Conservation (phyloP, 2,797 vertebrate species). For the Anguilla pacifica region DNA sequence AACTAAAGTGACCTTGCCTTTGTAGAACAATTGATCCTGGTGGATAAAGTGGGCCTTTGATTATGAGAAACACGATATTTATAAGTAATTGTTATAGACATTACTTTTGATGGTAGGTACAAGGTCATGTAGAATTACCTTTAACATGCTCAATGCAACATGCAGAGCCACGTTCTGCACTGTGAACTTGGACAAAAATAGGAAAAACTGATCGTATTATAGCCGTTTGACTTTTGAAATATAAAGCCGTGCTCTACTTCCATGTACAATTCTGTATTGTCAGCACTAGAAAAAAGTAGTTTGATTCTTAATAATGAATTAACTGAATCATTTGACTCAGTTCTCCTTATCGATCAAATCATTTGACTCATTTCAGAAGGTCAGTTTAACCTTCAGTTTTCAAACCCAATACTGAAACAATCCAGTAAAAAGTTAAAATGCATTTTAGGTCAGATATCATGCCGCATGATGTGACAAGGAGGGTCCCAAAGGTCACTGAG, state of each 20-base stretch:
- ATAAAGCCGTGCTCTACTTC: not conserved
- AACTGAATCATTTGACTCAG: not conserved
- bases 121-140: not conserved
- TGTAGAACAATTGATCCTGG: not conserved
- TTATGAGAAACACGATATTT: not conserved
- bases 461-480: constrained; percentile 22
- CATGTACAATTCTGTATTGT: not conserved
- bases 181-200: not conserved
- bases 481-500: constrained; percentile 27
- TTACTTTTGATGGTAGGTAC: not conserved
- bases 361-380: not conserved
- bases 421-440: not conserved
- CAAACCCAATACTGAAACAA: not conserved
- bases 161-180: not conserved
- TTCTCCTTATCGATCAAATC: too few relatives aligned
- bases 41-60: not conserved
- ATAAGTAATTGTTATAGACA: too few relatives aligned
- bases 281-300: not conserved
- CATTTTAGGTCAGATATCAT: constrained; percentile 39
- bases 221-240: not conserved
- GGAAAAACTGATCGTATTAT: not conserved
- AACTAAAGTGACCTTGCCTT: too few relatives aligned
- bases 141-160: not conserved
- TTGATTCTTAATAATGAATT: not conserved
- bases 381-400: too few relatives aligned